These are phyloP conservation scores for Smutsia gigantea DNA, from an alignment of 2,797 vertebrate species.

Conservation along the genomic window DNA sequence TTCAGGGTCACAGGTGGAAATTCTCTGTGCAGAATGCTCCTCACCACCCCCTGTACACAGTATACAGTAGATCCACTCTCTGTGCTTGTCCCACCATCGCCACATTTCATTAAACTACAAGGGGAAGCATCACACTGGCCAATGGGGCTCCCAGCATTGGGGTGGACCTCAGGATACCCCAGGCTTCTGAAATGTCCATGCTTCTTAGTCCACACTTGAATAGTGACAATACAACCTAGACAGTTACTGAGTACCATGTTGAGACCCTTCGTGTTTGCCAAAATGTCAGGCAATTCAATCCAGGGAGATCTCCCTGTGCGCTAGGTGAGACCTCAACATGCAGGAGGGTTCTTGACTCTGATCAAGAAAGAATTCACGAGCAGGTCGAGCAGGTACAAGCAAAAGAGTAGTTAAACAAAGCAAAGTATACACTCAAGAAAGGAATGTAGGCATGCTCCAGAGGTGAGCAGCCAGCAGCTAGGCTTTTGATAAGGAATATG, in stretches of 20 bases:
- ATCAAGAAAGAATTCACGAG: too few relatives aligned
- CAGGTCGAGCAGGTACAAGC: too few relatives aligned
- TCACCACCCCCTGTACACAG: slow-evolving; percentile 92
- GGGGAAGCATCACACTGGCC: slow-evolving; percentile 91
- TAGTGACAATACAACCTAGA: slow-evolving; percentile 92
- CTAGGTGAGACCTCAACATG: too few relatives aligned
- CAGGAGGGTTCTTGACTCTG: too few relatives aligned
- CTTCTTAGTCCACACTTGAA: slow-evolving; percentile 87
- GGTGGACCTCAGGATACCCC: slow-evolving; percentile 87
- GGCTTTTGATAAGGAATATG: background rate
- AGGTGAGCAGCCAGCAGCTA: background rate
- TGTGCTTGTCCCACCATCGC: slow-evolving; percentile 90
- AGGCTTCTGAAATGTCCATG: slow-evolving; percentile 84
- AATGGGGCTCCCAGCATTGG: slow-evolving; percentile 89
- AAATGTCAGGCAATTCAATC: too few relatives aligned
- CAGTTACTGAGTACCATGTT: too few relatives aligned
- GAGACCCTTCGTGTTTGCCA: too few relatives aligned
- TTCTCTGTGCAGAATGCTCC: slow-evolving; percentile 92
- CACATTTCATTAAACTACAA: slow-evolving; percentile 89
- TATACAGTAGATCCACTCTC: slow-evolving; percentile 92
- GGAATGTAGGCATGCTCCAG: too few relatives aligned
- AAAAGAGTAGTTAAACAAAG: too few relatives aligned
- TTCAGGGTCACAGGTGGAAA: slow-evolving; percentile 92
- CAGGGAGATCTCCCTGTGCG: too few relatives aligned
- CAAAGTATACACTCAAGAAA: too few relatives aligned